These are phyloP conservation scores for Pangasius sanitwongsei DNA, from an alignment of 2,797 vertebrate species.

Conservation along the genomic window DNA sequence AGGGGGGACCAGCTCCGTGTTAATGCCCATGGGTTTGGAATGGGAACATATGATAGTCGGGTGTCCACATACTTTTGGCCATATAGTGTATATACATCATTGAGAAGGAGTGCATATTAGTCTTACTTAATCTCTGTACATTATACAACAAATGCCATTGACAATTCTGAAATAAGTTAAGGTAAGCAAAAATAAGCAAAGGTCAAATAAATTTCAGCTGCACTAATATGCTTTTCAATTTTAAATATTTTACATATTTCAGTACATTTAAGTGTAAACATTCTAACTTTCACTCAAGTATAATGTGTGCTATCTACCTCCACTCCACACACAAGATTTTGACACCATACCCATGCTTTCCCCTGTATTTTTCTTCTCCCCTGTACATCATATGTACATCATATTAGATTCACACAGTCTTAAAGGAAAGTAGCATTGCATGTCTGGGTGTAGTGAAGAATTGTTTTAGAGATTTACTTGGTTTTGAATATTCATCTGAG, in stretches of 20 bases:
- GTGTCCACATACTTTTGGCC: neutral
- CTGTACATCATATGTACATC: neutral
- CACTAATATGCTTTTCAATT: neutral
- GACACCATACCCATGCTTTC: neutral
- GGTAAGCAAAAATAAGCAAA: neutral
- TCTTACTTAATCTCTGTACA: neutral
- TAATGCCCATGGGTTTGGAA: neutral
- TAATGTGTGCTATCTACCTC: neutral
- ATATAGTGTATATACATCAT: neutral
- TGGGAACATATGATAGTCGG: neutral
- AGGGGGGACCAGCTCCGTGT: neutral
- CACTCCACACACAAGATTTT: neutral
- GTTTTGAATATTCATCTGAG: conserved; percentile 72
- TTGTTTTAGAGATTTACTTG: conserved; percentile 66
- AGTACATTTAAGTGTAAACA: neutral
- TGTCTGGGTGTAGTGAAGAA: neutral
- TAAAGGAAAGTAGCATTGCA: neutral
- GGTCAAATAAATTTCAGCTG: neutral
- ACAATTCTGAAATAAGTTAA: neutral
- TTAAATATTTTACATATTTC: neutral
- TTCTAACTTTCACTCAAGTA: neutral
- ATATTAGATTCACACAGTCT: neutral
- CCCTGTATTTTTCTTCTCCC: neutral
- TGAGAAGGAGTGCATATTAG: neutral
- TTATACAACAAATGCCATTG: neutral